Base-by-base conservation (phyloP, 2,888 invertebrate genomes). In the Andrena trimmerana region DNA sequence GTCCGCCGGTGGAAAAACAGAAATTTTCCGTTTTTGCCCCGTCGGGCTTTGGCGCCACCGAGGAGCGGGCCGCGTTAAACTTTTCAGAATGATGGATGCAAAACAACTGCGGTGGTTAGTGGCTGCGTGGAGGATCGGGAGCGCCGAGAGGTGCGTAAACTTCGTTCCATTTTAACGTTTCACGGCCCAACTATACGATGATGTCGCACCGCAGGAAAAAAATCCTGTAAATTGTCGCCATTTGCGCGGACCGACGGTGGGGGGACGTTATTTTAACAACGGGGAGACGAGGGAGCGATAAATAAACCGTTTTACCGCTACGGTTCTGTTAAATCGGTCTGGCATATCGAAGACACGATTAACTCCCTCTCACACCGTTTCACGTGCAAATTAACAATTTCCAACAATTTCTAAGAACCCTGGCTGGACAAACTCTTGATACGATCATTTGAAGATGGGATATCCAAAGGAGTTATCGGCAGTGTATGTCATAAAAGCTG, bases 1-100 rank as follows among this genome's bases (percentile, higher is more conserved):
- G 63, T 42, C 42, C 16, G 33, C 52, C 24, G 36, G 65, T 54
- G 50, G 42, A 31, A 59, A 60, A 50, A 74, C 75, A 36, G 57
- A 77, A 42, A 69, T 65, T 77, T 69, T 57, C 59, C n/a, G 59
- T 50, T 50, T 66, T 48, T 57, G 52, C 36, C 16, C 13, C 31
- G 48, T 36, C 6, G 52, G 27, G 31, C 78, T 78, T 71, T 66
- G 65, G 59, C 70, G 75, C 50, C 57, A 57, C 13, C 50, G 59
- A 52, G 57, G n/a, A 52, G 70, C 50, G 62, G 66, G 42, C 60
- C 65, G 36, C n/a, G 80, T 20, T 42, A 16, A 63, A 77, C 67
- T 81, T 81, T 57, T 67, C 62, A 63, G 74, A 24, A 70, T 80
- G 86, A 86, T 80, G 79, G 48, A 83, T 72, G 72, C 83, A 74